Conservation (phyloP, 1,140 invertebrate genomes). For the Brachionus asplanchnoidis region DNA sequence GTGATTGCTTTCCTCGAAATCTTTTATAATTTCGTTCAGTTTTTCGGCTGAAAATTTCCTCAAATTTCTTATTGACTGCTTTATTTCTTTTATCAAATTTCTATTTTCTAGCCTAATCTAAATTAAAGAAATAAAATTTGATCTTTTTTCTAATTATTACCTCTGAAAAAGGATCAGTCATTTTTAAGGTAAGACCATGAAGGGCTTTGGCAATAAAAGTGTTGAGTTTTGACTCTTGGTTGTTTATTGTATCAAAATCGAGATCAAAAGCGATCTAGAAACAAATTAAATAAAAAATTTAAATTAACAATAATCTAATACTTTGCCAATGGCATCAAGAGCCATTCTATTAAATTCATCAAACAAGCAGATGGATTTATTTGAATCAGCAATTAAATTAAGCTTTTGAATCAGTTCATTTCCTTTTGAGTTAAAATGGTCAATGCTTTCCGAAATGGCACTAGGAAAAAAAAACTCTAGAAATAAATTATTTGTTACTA, state of each 20-base stretch:
- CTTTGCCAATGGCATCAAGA: conserved; percentile 3
- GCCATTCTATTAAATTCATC: conserved; percentile 7
- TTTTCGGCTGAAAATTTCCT: conserved; percentile 5
- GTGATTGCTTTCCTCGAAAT: background rate
- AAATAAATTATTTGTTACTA: background rate
- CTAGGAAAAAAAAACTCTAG: background rate
- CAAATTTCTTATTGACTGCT: background rate
- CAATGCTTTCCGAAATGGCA: background rate
- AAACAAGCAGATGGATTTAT: background rate
- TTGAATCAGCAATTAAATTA: background rate
- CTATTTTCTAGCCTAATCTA: background rate
- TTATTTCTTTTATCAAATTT: background rate
- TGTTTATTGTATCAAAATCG: background rate
- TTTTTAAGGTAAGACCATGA: background rate
- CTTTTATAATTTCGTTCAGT: background rate
- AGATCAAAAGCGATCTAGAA: conserved; percentile 13
- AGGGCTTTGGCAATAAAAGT: background rate
- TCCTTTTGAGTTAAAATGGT: conserved; percentile 4
- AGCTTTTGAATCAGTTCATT: background rate
- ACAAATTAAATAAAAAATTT: background rate
- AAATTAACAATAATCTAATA: background rate
- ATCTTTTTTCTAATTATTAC: background rate
- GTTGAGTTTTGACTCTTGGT: background rate
- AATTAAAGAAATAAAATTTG: background rate
- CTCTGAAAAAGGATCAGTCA: background rate